Evolutionary conservation across 2,888 invertebrate genomes (phyloP).

Genomic region (Digitonthophagus gazella): DNA sequence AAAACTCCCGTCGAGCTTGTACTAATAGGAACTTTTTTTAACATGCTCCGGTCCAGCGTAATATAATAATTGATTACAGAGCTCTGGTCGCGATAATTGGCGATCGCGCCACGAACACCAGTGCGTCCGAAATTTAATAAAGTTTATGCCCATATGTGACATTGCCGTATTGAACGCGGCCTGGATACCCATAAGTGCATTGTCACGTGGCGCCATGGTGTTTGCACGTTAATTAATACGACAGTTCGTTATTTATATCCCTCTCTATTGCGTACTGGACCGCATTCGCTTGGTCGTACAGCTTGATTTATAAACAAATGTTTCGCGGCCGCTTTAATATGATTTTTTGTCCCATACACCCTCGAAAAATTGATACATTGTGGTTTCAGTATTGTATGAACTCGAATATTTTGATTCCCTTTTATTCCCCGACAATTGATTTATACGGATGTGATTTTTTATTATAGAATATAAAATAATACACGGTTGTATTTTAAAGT

Average conservation of each 20-base stretch:
- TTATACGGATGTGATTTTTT: not conserved
- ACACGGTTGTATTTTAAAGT: too few species aligned
- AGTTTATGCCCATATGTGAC: not conserved
- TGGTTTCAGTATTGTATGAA: not conserved
- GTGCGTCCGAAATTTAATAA: not conserved
- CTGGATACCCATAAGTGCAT: not conserved
- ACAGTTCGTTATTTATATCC: not conserved
- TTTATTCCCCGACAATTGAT: not conserved
- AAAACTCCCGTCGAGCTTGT: not conserved
- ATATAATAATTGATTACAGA: not conserved
- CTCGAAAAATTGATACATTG: too few species aligned
- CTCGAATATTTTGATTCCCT: not conserved
- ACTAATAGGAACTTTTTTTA: not conserved
- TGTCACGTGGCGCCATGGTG: not conserved
- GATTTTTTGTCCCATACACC: not conserved
- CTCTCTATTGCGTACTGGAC: not conserved
- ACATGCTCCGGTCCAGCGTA: not conserved
- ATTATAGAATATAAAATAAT: not conserved
- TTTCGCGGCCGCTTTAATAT: not conserved
- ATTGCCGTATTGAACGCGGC: not conserved
- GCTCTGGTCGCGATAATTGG: not conserved
- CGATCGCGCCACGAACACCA: not conserved
- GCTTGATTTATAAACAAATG: not conserved
- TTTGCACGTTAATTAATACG: not conserved
- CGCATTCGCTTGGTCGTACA: not conserved